A percentile compares a stretch with the other conserved stretches of the same genome.
Conservation (phyloP, 1,140 invertebrate genomes). For the Euwallacea similis region DNA sequence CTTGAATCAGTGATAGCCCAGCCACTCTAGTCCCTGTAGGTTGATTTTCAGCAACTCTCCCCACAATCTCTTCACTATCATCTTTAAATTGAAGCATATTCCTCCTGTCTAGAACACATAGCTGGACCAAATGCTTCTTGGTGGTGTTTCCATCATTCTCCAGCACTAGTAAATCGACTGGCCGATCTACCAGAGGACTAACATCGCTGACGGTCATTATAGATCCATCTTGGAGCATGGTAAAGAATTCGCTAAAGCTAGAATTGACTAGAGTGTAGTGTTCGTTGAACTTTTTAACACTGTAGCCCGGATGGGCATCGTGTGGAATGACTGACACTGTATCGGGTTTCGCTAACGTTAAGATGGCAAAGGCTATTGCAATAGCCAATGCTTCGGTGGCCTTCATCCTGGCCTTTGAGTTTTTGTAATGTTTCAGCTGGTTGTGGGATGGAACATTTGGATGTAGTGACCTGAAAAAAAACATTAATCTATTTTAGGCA, state of each 20-base stretch:
- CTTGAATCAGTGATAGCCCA: conserved; percentile 67
- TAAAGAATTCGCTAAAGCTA: conserved; percentile 80
- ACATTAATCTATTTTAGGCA: not conserved
- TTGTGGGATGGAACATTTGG: conserved; percentile 5
- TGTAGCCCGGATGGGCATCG: conserved; percentile 83
- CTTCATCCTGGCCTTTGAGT: conserved; percentile 17
- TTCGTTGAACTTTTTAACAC: conserved; percentile 72
- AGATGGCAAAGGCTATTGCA: conserved; percentile 17
- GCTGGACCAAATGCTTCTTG: conserved; percentile 75
- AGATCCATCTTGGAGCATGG: conserved; percentile 82
- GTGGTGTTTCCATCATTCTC: conserved; percentile 79
- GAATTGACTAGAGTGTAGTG: conserved; percentile 73
- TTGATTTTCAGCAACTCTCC: conserved; percentile 71
- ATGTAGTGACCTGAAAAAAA: not conserved
- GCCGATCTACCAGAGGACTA: conserved; percentile 74
- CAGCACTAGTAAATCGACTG: conserved; percentile 76
- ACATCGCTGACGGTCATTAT: conserved; percentile 88
- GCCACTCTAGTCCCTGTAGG: conserved; percentile 68
- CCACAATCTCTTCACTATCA: conserved; percentile 62
- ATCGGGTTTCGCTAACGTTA: conserved; percentile 32
- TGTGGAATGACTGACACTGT: conserved; percentile 69
- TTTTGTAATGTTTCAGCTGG: conserved; percentile 19
- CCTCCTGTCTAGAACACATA: conserved; percentile 79
- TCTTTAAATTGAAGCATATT: conserved; percentile 79
- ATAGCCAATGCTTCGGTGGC: conserved; percentile 18